phyloP scores from a whole-genome alignment of 2,113 vertebrate genomes.

The Callopanchax toddi region DNA sequence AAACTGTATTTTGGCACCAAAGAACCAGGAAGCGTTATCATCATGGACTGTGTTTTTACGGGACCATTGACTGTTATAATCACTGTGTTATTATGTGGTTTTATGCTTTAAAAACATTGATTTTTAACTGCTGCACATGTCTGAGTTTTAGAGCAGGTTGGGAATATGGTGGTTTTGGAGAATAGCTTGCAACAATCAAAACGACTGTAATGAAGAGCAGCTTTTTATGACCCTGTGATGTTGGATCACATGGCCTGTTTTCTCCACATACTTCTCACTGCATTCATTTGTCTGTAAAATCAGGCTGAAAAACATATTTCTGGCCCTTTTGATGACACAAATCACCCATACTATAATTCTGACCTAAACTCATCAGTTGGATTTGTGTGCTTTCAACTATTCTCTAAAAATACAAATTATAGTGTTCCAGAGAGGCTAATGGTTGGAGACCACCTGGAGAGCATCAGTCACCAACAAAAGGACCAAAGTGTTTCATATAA shows the following conservation, averaged over 20 bases:
- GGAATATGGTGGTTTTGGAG: neutral
- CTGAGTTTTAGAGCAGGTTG: too few species aligned
- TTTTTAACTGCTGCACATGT: too few species aligned
- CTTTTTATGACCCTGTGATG: too few species aligned
- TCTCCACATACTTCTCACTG: neutral
- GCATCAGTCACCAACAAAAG: neutral
- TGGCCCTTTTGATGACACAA: neutral
- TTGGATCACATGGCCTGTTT: neutral
- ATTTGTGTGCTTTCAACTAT: constrained; percentile 1
- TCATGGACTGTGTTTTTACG: too few species aligned
- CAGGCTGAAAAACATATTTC: neutral
- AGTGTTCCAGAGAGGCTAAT: neutral
- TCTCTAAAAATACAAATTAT: neutral
- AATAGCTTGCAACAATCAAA: too few species aligned
- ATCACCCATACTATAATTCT: neutral
- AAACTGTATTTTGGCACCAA: neutral
- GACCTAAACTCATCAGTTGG: neutral
- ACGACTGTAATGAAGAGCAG: too few species aligned
- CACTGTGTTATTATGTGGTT: too few species aligned
- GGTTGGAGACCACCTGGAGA: neutral
- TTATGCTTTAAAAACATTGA: too few species aligned
- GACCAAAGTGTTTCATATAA: too few species aligned
- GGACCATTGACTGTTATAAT: too few species aligned
- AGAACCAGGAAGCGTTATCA: too few species aligned
- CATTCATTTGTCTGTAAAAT: neutral